Base-by-base conservation (phyloP, 35 echinoderm and acorn worm genomes). In the Eucidaris tribuloides region DNA sequence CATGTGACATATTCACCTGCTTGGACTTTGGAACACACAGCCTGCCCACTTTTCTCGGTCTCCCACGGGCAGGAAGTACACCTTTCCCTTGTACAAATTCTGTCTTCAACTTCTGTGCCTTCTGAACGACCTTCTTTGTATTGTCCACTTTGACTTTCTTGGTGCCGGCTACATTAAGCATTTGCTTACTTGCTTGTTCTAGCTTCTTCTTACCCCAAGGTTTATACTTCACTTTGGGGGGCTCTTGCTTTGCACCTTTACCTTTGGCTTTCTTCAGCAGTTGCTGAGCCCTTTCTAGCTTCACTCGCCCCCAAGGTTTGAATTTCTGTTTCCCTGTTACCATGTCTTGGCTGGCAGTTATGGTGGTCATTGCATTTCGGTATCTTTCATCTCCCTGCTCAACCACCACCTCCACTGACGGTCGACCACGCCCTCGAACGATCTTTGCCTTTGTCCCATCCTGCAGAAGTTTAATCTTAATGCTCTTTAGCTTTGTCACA, bases 181-280 rank as follows among this genome's bases (percentile, higher is more conserved):
- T 52, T n/a, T 52, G 48, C 37, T 74, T 9, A 43, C 22, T 33
- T n/a, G 11, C 20, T 39, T 58, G 39, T 77, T 27, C 37, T 44
- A 15, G 59, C 55, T 6, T 77, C 78, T 81, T 88, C 77, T 49
- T 42, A 37, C 28, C 68, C 76, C 0, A 88, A 2, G 52, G 52
- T 27, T 80, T 80, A 54, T 30, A 82, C 23, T 60, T 89, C 39
- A 48, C 42, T 32, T 59, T 77, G 44, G 62, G 83, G 56, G n/a
- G 46, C 38, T 38, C 62, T 58, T 24, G 76, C 45, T 52, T 83
- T 78, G 30, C n/a, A n/a, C n/a, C n/a, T 40, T 83, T 89, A n/a
- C 63, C 87, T 83, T 81, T 89, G 24, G 87, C 87, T 62, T 83
- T 89, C 5, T 80, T 80, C 62, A 89, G 42, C 13, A 89, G 59